Conservation (phyloP, 2,113 vertebrate species). For the Rissa tridactyla region DNA sequence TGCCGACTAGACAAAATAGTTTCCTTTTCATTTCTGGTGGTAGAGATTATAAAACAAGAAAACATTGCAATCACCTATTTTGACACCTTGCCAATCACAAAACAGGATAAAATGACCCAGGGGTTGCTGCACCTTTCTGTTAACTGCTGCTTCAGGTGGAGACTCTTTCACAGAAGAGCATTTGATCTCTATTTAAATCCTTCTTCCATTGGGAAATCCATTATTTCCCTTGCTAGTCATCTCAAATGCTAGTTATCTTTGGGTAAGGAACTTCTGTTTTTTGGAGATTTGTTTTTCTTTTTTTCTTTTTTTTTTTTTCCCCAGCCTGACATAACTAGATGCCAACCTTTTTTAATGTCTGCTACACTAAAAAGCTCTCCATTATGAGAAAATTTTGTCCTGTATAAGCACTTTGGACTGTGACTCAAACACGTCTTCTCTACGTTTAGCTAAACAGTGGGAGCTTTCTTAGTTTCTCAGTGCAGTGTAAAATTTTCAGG, state of each 20-base stretch:
- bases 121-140: not conserved
- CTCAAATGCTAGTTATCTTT: not conserved
- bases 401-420: not conserved
- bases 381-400: not conserved
- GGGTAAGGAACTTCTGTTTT: fast-evolving
- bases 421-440: not conserved
- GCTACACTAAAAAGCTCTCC: not conserved
- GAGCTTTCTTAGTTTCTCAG: not conserved
- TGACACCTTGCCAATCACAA: not conserved
- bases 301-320: not conserved
- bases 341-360: not conserved
- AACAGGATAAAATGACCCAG: not conserved
- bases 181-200: not conserved
- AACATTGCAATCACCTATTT: fast-evolving
- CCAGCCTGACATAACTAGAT: not conserved
- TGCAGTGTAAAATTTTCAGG: not conserved
- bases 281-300: not conserved
- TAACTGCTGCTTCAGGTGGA: not conserved
- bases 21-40: not conserved
- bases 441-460: not conserved
- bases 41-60: not conserved
- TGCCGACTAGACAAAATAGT: not conserved
- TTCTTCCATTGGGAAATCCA: not conserved
- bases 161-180: fast-evolving
- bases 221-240: not conserved